Evolutionary conservation across 2,888 invertebrate species (phyloP).

Genomic region (Leuctra nigra): DNA sequence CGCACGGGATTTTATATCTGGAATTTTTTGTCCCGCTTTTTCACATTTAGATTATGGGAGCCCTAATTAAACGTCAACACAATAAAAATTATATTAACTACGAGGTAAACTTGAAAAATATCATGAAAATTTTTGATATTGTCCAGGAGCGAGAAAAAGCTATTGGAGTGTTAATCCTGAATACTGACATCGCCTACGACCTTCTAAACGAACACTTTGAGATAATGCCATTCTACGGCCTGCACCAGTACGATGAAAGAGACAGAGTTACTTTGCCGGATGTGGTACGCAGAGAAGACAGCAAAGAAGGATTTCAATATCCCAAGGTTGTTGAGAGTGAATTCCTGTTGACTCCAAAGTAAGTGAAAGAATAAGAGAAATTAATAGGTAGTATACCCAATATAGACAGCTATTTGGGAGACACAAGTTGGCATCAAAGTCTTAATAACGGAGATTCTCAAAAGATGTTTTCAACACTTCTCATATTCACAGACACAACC

Average conservation of each 20-base stretch:
- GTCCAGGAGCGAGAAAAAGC: constrained; percentile 42
- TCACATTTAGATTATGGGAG: too few relatives aligned
- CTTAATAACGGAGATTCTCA: too few relatives aligned
- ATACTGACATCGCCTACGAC: constrained; percentile 51
- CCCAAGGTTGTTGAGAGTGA: too few relatives aligned
- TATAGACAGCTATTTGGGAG: too few relatives aligned
- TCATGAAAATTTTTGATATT: constrained; percentile 16
- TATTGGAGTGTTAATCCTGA: constrained; percentile 54
- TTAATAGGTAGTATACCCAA: too few relatives aligned
- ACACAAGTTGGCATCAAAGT: too few relatives aligned
- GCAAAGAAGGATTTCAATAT: constrained; percentile 8
- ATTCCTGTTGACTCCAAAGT: too few relatives aligned
- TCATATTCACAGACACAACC: too few relatives aligned
- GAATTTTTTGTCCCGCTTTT: background rate
- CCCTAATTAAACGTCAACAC: too few relatives aligned
- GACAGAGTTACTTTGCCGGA: constrained; percentile 3
- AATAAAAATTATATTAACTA: background rate
- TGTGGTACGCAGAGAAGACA: background rate
- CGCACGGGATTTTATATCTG: too few relatives aligned
- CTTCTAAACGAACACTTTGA: constrained; percentile 54
- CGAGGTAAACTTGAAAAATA: background rate
- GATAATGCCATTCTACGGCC: constrained; percentile 49
- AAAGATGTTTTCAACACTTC: too few relatives aligned
- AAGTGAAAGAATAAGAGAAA: too few relatives aligned
- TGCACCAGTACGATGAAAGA: constrained; percentile 42